Evolutionary conservation across 2,888 invertebrate genomes (phyloP).

Genomic region (Linyphia triangularis): DNA sequence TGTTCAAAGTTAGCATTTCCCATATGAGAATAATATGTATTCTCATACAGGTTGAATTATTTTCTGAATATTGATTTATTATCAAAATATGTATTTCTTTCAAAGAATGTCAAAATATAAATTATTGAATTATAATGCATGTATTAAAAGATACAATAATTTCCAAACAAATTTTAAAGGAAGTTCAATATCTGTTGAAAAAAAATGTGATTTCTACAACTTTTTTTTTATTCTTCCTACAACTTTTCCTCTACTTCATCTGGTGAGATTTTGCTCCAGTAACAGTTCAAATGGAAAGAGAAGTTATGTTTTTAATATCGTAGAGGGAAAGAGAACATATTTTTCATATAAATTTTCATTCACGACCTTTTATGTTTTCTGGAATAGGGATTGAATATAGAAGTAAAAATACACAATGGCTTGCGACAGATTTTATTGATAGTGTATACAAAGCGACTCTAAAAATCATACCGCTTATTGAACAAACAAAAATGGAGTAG

Average conservation of each 20-base stretch:
- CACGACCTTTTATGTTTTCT: not conserved
- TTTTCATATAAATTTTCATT: slow-evolving; percentile 21
- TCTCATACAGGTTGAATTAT: no score
- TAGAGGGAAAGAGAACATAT: not conserved
- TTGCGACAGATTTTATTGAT: slow-evolving; percentile 4
- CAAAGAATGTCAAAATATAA: no score
- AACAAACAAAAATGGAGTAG: not conserved
- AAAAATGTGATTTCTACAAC: no score
- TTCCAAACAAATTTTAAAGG: no score
- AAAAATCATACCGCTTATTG: not conserved
- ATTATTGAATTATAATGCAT: no score
- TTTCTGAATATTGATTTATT: no score
- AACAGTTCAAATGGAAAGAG: not conserved
- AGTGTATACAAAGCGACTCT: not conserved
- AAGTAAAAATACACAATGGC: not conserved
- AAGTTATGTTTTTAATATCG: slow-evolving; percentile 37
- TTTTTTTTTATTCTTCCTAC: not conserved
- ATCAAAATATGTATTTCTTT: no score
- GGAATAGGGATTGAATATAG: not conserved
- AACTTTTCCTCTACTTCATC: not conserved
- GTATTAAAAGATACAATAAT: no score
- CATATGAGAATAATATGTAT: no score
- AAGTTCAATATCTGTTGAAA: no score
- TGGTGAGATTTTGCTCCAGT: not conserved
- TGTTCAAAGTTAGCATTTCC: no score